Conservation (phyloP, 2,113 vertebrate species). For the Pedionomus torquatus region DNA sequence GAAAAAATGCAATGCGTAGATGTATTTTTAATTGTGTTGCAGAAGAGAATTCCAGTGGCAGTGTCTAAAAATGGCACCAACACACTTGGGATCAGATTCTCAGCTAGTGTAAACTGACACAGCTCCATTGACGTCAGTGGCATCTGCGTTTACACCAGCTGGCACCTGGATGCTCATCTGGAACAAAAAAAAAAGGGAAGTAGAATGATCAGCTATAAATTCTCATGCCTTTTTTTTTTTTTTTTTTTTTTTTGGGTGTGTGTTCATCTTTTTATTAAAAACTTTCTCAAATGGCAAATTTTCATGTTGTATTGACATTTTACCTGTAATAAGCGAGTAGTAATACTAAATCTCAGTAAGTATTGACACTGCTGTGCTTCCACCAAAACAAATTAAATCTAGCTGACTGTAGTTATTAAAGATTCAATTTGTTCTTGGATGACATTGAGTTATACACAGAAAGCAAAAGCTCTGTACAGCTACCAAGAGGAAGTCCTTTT, state of each 20-base stretch:
- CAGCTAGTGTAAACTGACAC: conserved; percentile 8
- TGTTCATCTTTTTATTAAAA: background rate
- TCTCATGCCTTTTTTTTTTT: background rate
- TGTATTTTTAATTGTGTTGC: background rate
- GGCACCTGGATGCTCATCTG: conserved; percentile 18
- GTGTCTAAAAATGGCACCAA: background rate
- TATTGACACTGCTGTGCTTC: background rate
- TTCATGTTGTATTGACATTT: background rate
- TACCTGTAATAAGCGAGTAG: background rate
- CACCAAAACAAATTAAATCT: background rate
- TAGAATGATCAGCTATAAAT: background rate
- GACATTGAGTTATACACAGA: background rate
- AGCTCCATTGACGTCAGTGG: background rate
- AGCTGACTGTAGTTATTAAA: background rate
- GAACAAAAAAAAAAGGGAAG: background rate
- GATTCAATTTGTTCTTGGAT: background rate
- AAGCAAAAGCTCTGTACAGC: background rate
- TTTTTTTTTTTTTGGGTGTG: background rate
- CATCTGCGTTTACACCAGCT: background rate
- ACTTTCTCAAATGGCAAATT: background rate
- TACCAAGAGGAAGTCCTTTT: background rate
- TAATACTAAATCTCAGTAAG: background rate
- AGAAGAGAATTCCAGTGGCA: conserved; percentile 15
- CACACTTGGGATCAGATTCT: background rate
- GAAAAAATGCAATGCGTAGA: background rate